phyloP scores from a whole-genome alignment of 2,888 invertebrate species.

The Drosophila phalerata region DNA sequence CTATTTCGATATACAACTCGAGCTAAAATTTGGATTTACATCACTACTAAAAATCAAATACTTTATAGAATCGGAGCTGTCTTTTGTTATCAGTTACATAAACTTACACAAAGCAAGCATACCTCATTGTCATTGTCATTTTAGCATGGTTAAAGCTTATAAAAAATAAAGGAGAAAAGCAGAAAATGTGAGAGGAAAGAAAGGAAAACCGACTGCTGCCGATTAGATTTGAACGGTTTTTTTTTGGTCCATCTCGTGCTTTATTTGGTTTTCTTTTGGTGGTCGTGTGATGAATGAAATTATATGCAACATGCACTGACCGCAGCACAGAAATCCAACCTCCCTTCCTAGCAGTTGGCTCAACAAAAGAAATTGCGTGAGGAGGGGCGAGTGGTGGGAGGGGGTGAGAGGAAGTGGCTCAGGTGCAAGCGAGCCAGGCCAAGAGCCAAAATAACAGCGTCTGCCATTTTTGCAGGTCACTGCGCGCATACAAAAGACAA shows the following conservation, averaged over 20 bases:
- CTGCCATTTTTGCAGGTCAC: slow-evolving; percentile 85
- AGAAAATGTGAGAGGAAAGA: slow-evolving; percentile 1
- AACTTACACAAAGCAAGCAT: neutral
- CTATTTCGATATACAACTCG: too few relatives aligned
- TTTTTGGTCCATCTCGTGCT: neutral
- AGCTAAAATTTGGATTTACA: too few relatives aligned
- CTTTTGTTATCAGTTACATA: neutral
- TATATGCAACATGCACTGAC: slow-evolving; percentile 65
- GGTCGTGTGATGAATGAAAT: slow-evolving; percentile 66
- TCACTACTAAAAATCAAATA: too few relatives aligned
- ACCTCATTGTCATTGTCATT: neutral
- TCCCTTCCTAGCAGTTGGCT: neutral
- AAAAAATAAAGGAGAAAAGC: neutral
- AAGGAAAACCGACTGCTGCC: slow-evolving; percentile 41
- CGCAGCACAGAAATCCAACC: slow-evolving; percentile 24
- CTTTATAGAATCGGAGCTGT: neutral
- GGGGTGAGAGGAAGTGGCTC: neutral
- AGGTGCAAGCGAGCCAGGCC: slow-evolving; percentile 24
- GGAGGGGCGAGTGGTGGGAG: neutral
- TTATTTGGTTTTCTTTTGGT: slow-evolving; percentile 10
- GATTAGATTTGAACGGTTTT: slow-evolving; percentile 51
- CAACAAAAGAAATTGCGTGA: slow-evolving; percentile 2
- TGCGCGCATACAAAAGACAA: slow-evolving; percentile 83
- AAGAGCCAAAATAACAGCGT: slow-evolving; percentile 73
- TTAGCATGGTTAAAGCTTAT: neutral